Evolutionary conservation across 2,888 invertebrate genomes (phyloP).

Genomic region (Crioceris asparagi): DNA sequence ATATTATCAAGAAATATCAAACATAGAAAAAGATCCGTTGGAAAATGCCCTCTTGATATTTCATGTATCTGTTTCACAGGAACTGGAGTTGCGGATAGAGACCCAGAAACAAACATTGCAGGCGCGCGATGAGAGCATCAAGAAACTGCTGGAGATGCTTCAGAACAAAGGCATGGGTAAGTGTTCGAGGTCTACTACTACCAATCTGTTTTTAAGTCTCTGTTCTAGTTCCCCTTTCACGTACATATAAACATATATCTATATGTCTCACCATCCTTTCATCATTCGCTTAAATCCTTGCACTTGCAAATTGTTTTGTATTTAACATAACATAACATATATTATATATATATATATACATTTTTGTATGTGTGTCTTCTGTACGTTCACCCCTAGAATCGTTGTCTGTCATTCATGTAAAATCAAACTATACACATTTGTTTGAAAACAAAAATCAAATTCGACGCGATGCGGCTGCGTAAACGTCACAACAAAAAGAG

Average conservation of each 20-base stretch:
- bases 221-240: neutral
- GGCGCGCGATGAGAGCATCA: slow-evolving; percentile 95
- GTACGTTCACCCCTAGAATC: no score
- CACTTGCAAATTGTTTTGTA: no score
- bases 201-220: neutral
- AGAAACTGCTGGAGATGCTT: slow-evolving; percentile 96
- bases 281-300: slow-evolving; percentile 9
- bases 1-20: no score
- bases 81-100: slow-evolving; percentile 91
- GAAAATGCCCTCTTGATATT: no score
- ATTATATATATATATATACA: no score
- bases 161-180: slow-evolving; percentile 95
- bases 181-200: slow-evolving; percentile 33
- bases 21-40: no score
- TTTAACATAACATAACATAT: no score
- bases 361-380: no score
- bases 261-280: slow-evolving; percentile 13
- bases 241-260: no score
- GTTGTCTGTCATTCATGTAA: no score
- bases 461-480: neutral
- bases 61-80: slow-evolving; percentile 45
- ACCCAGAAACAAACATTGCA: slow-evolving; percentile 96
- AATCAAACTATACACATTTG: no score
- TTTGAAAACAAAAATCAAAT: no score
- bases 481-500: slow-evolving; percentile 1